These are phyloP conservation scores for Heliconius eleuchia DNA, from an alignment of 1,140 invertebrate genomes.

Conservation along the genomic window DNA sequence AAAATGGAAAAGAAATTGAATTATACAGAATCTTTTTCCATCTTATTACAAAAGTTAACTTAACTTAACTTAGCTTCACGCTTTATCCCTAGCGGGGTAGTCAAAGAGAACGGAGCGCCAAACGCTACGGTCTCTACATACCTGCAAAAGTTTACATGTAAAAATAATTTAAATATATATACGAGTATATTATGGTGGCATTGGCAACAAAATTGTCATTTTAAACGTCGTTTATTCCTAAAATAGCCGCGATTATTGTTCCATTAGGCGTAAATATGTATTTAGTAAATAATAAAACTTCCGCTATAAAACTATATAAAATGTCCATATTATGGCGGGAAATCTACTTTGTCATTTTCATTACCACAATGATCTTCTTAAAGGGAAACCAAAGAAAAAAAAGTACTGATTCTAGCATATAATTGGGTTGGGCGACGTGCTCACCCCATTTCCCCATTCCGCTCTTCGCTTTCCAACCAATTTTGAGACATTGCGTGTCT, in stretches of 20 bases:
- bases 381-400: too few species aligned
- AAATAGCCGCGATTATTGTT: slow-evolving; percentile 8
- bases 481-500: too few species aligned
- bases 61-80: too few species aligned
- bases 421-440: too few species aligned
- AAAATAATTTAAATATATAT: neutral
- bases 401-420: too few species aligned
- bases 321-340: neutral
- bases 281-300: neutral
- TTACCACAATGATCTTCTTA: neutral
- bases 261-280: neutral
- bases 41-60: neutral
- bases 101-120: too few species aligned
- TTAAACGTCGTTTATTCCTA: neutral
- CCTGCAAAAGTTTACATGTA: neutral
- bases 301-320: neutral
- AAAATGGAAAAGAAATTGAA: too few species aligned
- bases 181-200: neutral
- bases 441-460: too few species aligned
- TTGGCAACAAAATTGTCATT: neutral
- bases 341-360: neutral
- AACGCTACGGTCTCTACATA: too few species aligned
- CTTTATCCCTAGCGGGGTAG: too few species aligned
- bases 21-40: too few species aligned
- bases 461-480: too few species aligned